phyloP scores from a whole-genome alignment of 2,113 vertebrate species.

The Hyaena hyaena region DNA sequence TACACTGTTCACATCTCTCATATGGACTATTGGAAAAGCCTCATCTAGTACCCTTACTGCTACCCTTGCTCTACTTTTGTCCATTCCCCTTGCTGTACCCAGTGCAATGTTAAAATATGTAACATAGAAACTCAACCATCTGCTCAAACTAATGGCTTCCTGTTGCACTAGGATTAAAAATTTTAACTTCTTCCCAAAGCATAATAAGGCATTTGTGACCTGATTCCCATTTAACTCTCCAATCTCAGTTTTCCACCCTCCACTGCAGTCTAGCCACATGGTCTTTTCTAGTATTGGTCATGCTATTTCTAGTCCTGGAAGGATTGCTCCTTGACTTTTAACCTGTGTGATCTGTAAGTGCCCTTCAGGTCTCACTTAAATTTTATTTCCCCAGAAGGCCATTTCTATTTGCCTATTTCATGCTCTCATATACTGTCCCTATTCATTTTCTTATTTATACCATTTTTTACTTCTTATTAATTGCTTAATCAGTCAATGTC shows the following conservation, averaged over 20 bases:
- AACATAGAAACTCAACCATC: neutral
- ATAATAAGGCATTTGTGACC: neutral
- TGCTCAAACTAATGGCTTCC: neutral
- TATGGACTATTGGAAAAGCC: neutral
- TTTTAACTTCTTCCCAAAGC: neutral
- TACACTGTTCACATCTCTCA: neutral
- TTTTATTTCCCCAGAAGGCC: neutral
- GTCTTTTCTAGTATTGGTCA: neutral
- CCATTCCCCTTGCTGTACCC: neutral
- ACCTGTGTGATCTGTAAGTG: neutral
- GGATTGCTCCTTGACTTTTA: neutral
- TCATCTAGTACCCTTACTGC: neutral
- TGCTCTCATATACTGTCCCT: neutral
- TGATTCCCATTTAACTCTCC: neutral
- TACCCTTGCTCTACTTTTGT: neutral
- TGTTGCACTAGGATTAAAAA: neutral
- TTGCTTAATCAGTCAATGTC: neutral
- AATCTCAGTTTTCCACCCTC: neutral
- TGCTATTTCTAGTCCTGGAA: neutral
- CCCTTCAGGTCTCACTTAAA: neutral
- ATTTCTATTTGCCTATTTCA: neutral
- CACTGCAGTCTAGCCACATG: neutral
- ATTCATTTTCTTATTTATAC: neutral
- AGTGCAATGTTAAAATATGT: neutral
- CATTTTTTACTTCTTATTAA: neutral